Evolutionary conservation across 1,140 invertebrate species (phyloP).

Genomic region (Homalodisca vitripennis): DNA sequence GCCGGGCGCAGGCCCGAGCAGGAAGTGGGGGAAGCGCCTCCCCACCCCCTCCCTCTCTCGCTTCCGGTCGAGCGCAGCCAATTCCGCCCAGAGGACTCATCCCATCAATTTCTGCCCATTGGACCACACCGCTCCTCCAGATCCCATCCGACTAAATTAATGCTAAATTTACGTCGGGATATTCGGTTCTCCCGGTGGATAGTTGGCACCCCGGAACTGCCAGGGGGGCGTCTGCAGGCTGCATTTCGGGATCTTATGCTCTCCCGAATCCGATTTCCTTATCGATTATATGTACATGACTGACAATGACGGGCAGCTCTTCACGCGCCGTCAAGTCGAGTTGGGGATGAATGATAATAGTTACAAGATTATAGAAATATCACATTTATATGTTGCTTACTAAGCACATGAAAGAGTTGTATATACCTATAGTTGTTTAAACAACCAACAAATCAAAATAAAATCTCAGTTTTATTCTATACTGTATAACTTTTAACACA

Average conservation of each 20-base stretch:
- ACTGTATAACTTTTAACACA: no score
- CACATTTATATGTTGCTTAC: no score
- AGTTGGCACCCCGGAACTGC: no score
- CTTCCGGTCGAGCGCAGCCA: slow-evolving; percentile 28
- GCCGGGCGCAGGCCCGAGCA: slow-evolving; percentile 1
- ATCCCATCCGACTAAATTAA: slow-evolving; percentile 27
- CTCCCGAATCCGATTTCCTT: slow-evolving; percentile 1
- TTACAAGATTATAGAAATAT: no score
- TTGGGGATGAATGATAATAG: no score
- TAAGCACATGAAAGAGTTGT: no score
- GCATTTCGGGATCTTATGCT: neutral
- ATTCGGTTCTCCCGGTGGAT: neutral
- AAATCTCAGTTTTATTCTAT: no score
- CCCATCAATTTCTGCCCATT: slow-evolving; percentile 29
- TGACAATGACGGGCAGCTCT: no score
- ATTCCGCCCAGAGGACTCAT: slow-evolving; percentile 25
- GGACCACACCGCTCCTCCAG: slow-evolving; percentile 8
- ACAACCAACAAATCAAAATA: no score
- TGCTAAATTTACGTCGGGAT: slow-evolving; percentile 26
- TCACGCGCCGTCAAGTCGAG: no score
- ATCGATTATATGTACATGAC: no score
- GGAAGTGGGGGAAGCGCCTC: neutral
- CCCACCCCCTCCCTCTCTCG: neutral
- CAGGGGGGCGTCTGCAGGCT: neutral
- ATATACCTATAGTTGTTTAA: no score